Evolutionary conservation across 2,113 vertebrate species (phyloP).

Genomic region (Oryzias curvinotus): DNA sequence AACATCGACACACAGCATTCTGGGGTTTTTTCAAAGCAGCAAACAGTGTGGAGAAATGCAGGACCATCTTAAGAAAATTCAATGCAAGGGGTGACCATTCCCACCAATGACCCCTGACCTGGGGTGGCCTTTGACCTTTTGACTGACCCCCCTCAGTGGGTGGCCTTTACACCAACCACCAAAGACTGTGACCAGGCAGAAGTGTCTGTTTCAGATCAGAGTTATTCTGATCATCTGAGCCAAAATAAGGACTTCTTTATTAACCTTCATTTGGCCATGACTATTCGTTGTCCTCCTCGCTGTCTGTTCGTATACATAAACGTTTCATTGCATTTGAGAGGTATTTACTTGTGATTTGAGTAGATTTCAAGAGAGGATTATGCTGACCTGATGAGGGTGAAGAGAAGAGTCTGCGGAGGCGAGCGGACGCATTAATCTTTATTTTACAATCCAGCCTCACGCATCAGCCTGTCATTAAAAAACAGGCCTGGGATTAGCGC

Average conservation of each 20-base stretch:
- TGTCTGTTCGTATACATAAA: slow-evolving; percentile 5
- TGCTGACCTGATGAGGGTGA: slow-evolving; percentile 47
- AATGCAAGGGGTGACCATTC: slow-evolving; percentile 39
- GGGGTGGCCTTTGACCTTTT: slow-evolving; percentile 44
- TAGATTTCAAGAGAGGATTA: slow-evolving; percentile 64
- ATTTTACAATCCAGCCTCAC: slow-evolving; percentile 72
- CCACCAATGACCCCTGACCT: slow-evolving; percentile 54
- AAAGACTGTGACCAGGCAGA: slow-evolving; percentile 28
- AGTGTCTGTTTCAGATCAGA: slow-evolving; percentile 31
- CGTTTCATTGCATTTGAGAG: slow-evolving; percentile 15
- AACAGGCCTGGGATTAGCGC: slow-evolving; percentile 71
- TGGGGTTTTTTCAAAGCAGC: slow-evolving; percentile 1
- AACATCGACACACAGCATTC: slow-evolving; percentile 39
- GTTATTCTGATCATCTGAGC: slow-evolving; percentile 5
- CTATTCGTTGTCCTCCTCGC: background rate
- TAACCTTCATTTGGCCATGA: background rate
- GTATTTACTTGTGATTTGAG: slow-evolving; percentile 15
- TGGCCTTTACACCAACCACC: slow-evolving; percentile 58
- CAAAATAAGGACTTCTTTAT: background rate
- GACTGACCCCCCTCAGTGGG: slow-evolving; percentile 70
- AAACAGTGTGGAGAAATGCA: background rate
- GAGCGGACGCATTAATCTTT: slow-evolving; percentile 75
- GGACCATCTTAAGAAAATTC: background rate
- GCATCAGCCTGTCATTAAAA: slow-evolving; percentile 66
- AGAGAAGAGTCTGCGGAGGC: slow-evolving; percentile 53